Percentiles rank a stretch among this genome's conserved stretches.
phyloP scores from a whole-genome alignment of 2,113 vertebrate genomes.

The Phrynosoma blainvillii region DNA sequence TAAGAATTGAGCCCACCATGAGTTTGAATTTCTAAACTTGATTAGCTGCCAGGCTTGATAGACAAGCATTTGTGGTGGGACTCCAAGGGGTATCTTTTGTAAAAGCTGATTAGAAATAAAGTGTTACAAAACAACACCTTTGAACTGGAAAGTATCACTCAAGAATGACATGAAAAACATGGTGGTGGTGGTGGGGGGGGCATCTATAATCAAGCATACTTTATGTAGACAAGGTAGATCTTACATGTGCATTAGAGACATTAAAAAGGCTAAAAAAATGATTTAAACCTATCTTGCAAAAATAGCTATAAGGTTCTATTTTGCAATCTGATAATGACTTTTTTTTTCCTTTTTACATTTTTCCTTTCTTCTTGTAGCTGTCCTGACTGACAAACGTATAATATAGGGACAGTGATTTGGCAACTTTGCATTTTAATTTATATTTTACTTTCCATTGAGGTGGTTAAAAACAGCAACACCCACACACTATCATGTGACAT shows the following conservation, averaged over 20 bases:
- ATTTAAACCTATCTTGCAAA: neutral
- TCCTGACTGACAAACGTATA: neutral
- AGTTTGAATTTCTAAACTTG: too few relatives aligned
- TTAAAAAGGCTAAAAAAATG: neutral
- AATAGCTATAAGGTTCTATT: neutral
- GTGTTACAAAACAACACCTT: neutral
- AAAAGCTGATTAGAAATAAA: neutral
- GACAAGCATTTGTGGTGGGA: too few relatives aligned
- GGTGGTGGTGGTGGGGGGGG: too few relatives aligned
- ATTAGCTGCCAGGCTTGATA: too few relatives aligned
- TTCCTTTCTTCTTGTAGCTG: neutral
- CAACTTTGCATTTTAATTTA: neutral
- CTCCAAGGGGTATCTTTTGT: neutral
- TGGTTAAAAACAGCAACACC: too few relatives aligned
- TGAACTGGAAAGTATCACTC: neutral
- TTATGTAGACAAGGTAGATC: neutral
- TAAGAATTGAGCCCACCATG: too few relatives aligned
- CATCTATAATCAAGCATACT: neutral
- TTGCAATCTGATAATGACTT: neutral
- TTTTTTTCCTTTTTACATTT: neutral
- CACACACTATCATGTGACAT: too few relatives aligned
- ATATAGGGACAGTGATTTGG: neutral
- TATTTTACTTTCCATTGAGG: neutral
- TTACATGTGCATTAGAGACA: neutral
- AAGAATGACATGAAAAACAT: neutral